These are phyloP conservation scores for Syngnathus typhle DNA, from an alignment of 2,113 vertebrate species.

Conservation along the genomic window DNA sequence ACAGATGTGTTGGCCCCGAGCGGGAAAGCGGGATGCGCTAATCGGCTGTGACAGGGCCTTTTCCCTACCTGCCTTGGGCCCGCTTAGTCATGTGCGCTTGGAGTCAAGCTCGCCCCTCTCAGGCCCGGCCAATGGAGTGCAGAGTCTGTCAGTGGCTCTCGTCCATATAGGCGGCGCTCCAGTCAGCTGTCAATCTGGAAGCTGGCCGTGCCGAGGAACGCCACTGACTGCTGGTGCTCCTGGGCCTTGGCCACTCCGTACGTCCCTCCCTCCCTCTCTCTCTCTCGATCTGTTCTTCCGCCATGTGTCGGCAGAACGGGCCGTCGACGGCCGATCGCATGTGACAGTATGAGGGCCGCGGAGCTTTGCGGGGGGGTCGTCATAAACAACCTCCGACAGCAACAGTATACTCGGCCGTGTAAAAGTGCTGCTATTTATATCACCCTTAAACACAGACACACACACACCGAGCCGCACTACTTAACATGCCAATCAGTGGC, in stretches of 20 bases:
- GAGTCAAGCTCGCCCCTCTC: conserved; percentile 54
- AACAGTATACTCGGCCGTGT: conserved; percentile 56
- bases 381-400: conserved; percentile 67
- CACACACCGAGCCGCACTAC: not conserved
- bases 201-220: conserved; percentile 48
- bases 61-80: conserved; percentile 62
- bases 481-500: too few species aligned
- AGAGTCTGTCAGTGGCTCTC: conserved; percentile 51
- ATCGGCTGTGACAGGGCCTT: conserved; percentile 69
- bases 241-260: conserved; percentile 27
- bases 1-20: not conserved
- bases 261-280: conserved; percentile 21
- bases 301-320: conserved; percentile 44
- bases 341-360: conserved; percentile 70
- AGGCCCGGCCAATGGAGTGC: conserved; percentile 54
- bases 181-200: conserved; percentile 70
- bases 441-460: not conserved
- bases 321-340: conserved; percentile 60
- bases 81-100: conserved; percentile 63
- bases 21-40: not conserved
- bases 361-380: conserved; percentile 54
- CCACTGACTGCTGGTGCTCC: conserved; percentile 52
- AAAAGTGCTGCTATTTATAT: conserved; percentile 66
- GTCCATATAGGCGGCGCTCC: conserved; percentile 7
- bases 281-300: conserved; percentile 32